Conservation (phyloP, 2,797 vertebrate genomes). For the Leptatherina wallacei region DNA sequence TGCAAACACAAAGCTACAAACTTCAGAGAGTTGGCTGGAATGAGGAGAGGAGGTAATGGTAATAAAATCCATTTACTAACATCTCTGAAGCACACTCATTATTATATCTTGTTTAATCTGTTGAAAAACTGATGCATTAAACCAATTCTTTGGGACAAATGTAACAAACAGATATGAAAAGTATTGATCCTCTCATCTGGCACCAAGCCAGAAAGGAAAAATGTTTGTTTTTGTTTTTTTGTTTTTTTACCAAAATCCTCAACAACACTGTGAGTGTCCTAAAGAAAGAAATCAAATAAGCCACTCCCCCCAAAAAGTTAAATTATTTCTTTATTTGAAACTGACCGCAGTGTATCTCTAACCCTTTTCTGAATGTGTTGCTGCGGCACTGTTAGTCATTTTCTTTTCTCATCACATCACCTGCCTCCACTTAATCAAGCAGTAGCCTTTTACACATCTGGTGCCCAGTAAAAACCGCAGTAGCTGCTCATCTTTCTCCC, state of each 20-base stretch:
- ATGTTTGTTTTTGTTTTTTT: not conserved
- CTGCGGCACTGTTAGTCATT: conserved; percentile 50
- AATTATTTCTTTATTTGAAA: conserved; percentile 24
- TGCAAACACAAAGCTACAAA: not conserved
- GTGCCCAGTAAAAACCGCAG: conserved; percentile 51
- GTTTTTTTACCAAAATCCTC: not conserved
- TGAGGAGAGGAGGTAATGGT: not conserved
- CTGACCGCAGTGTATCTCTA: conserved; percentile 64
- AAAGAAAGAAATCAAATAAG: conserved; percentile 4
- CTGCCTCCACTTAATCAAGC: conserved; percentile 46
- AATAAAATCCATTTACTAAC: not conserved
- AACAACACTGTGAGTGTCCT: not conserved
- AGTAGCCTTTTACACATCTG: conserved; percentile 54
- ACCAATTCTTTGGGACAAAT: not conserved
- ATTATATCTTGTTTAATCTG: not conserved
- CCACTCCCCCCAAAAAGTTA: conserved; percentile 15
- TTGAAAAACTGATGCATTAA: conserved; percentile 8
- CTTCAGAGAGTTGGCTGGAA: not conserved
- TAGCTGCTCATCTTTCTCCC: conserved; percentile 60
- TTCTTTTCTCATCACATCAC: conserved; percentile 49
- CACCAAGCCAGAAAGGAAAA: not conserved
- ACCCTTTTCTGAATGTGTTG: conserved; percentile 40
- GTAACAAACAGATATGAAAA: not conserved
- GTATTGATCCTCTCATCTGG: not conserved
- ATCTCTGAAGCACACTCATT: not conserved